phyloP scores from a whole-genome alignment of 2,888 invertebrate genomes.

The Diaphora mendica region DNA sequence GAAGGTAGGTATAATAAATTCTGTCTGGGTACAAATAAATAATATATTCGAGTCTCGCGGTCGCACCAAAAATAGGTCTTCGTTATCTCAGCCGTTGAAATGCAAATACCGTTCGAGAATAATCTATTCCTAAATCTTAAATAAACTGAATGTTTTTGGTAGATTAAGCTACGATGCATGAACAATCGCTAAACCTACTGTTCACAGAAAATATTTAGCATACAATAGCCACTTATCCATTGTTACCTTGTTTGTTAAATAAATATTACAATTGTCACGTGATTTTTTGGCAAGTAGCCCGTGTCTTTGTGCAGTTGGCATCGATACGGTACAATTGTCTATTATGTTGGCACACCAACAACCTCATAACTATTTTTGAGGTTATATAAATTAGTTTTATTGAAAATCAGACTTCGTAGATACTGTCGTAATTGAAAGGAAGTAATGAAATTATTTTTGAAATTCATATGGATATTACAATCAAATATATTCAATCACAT shows the following conservation, averaged over 20 bases:
- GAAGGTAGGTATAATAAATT: neutral
- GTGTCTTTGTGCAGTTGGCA: conserved; percentile 23
- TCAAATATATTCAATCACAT: too few species aligned
- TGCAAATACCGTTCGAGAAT: conserved; percentile 1
- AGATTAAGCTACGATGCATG: neutral
- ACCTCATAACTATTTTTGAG: neutral
- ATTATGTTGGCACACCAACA: conserved; percentile 8
- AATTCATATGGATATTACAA: too few species aligned
- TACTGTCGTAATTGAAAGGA: neutral
- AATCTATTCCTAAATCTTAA: neutral
- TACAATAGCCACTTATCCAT: conserved; percentile 13
- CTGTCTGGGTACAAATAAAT: neutral
- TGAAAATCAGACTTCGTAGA: neutral
- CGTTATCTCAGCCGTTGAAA: neutral
- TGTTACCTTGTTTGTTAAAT: conserved; percentile 13
- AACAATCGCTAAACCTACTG: neutral
- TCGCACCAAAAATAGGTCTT: neutral
- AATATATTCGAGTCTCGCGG: neutral
- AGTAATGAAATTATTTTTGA: too few species aligned
- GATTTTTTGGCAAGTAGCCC: conserved; percentile 37
- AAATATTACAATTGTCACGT: conserved; percentile 16
- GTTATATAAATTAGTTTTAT: neutral
- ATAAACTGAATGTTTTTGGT: neutral
- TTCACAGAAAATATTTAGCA: conserved; percentile 7
- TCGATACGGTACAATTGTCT: conserved; percentile 13